phyloP scores from a whole-genome alignment of 1,140 invertebrate genomes.

The Psix sp. region DNA sequence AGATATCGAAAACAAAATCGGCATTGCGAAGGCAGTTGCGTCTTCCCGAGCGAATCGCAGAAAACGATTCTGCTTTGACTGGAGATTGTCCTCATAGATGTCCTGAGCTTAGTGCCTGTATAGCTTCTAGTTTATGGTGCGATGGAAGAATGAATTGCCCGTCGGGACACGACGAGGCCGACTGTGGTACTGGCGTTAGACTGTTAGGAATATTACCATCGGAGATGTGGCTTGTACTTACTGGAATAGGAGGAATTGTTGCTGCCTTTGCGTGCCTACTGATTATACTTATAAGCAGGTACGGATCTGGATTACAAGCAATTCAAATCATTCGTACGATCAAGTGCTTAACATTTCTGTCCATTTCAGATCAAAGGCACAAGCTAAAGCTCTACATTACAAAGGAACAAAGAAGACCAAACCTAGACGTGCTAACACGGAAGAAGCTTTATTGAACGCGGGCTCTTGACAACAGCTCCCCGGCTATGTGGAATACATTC shows the following conservation, averaged over 20 bases:
- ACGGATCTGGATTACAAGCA: slow-evolving; percentile 11
- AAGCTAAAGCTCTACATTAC: slow-evolving; percentile 70
- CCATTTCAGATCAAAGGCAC: slow-evolving; percentile 68
- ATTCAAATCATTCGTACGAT: too few relatives aligned
- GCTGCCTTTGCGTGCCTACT: slow-evolving; percentile 74
- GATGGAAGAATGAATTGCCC: slow-evolving; percentile 90
- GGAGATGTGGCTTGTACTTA: slow-evolving; percentile 75
- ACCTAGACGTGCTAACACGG: slow-evolving; percentile 72
- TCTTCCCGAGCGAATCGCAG: slow-evolving; percentile 70
- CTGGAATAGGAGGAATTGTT: slow-evolving; percentile 75
- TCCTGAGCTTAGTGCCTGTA: slow-evolving; percentile 92
- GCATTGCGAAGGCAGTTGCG: slow-evolving; percentile 81
- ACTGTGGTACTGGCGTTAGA: slow-evolving; percentile 80
- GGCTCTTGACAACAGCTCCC: slow-evolving; percentile 87
- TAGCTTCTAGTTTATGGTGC: slow-evolving; percentile 90
- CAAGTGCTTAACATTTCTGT: background rate
- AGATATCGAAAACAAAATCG: slow-evolving; percentile 82
- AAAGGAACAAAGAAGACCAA: slow-evolving; percentile 67
- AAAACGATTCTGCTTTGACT: slow-evolving; percentile 79
- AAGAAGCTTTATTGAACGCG: slow-evolving; percentile 76
- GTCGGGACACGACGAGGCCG: slow-evolving; percentile 88
- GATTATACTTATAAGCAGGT: slow-evolving; percentile 73
- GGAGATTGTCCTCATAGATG: slow-evolving; percentile 85
- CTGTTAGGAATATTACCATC: slow-evolving; percentile 73
- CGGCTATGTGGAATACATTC: slow-evolving; percentile 92